Percentiles rank a stretch among this genome's conserved stretches.
Evolutionary conservation across 1,140 invertebrate species (phyloP).

Genomic region (Brachionus rotundiformis): DNA sequence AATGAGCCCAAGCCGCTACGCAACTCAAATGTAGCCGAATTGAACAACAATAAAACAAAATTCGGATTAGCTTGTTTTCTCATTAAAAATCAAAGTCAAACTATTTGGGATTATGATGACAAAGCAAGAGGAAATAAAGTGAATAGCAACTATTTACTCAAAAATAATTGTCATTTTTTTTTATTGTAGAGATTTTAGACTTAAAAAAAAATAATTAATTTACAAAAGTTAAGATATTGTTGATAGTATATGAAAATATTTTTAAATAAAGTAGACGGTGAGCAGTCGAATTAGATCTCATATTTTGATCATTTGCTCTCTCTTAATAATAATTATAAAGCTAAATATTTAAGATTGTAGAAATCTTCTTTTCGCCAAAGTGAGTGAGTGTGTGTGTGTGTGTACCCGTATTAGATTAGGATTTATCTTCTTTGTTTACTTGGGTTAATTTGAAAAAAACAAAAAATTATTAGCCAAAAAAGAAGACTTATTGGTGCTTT

Average conservation of each 20-base stretch:
- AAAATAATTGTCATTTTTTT: slow-evolving; percentile 37
- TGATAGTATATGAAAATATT: slow-evolving; percentile 21
- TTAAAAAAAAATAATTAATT: slow-evolving; percentile 14
- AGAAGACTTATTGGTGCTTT: background rate
- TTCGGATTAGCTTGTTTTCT: slow-evolving; percentile 16
- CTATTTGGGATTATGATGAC: slow-evolving; percentile 30
- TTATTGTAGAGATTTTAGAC: slow-evolving; percentile 2
- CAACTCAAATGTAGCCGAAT: background rate
- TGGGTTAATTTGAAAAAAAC: background rate
- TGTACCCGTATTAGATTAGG: background rate
- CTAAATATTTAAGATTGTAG: slow-evolving; percentile 14
- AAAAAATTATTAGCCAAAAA: background rate
- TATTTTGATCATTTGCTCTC: slow-evolving; percentile 24
- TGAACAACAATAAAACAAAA: background rate
- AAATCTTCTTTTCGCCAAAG: background rate
- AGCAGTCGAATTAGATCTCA: background rate
- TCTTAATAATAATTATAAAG: background rate
- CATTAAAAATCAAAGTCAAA: slow-evolving; percentile 24
- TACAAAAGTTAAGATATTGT: background rate
- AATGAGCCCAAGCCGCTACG: background rate
- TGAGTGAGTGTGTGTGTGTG: background rate
- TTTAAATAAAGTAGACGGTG: background rate
- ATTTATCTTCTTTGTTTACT: background rate
- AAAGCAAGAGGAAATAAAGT: slow-evolving; percentile 29
- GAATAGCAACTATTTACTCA: slow-evolving; percentile 37